Conservation (phyloP, 2,888 invertebrate genomes). For the Eulithis prunata region DNA sequence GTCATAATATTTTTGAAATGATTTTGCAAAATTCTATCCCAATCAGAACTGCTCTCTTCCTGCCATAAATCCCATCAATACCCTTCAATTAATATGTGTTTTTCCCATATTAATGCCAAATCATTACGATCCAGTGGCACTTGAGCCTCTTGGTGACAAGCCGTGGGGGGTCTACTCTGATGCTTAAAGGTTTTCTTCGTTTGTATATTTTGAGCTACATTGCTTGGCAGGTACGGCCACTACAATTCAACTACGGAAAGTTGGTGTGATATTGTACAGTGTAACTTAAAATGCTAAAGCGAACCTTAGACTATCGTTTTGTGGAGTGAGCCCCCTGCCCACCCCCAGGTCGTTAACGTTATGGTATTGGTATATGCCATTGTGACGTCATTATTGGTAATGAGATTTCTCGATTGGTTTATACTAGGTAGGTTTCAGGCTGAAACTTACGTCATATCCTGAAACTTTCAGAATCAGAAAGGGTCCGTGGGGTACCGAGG, state of each 20-base stretch:
- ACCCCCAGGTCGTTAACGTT: slow-evolving; percentile 52
- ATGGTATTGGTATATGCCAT: slow-evolving; percentile 41
- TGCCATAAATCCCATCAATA: slow-evolving; percentile 19
- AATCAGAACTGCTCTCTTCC: slow-evolving; percentile 6
- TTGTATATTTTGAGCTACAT: no score
- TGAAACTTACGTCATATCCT: no score
- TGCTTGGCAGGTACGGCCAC: no score
- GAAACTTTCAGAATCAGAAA: no score
- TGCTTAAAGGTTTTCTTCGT: no score
- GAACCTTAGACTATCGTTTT: no score
- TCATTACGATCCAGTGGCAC: slow-evolving; percentile 55
- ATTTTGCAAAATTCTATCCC: no score
- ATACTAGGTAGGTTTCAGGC: no score
- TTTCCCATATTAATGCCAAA: slow-evolving; percentile 34
- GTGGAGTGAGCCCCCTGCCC: slow-evolving; percentile 28
- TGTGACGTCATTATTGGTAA: slow-evolving; percentile 44
- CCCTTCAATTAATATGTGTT: slow-evolving; percentile 33
- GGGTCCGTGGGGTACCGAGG: no score
- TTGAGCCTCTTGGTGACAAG: slow-evolving; percentile 63
- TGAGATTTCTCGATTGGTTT: slow-evolving; percentile 34
- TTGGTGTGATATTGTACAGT: slow-evolving; percentile 37
- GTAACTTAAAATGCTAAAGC: no score
- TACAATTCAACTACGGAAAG: slow-evolving; percentile 36
- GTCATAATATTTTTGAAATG: no score
- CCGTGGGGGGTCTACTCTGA: slow-evolving; percentile 33